Evolutionary conservation across 2,888 invertebrate genomes (phyloP).

Genomic region (Sicus ferrugineus): DNA sequence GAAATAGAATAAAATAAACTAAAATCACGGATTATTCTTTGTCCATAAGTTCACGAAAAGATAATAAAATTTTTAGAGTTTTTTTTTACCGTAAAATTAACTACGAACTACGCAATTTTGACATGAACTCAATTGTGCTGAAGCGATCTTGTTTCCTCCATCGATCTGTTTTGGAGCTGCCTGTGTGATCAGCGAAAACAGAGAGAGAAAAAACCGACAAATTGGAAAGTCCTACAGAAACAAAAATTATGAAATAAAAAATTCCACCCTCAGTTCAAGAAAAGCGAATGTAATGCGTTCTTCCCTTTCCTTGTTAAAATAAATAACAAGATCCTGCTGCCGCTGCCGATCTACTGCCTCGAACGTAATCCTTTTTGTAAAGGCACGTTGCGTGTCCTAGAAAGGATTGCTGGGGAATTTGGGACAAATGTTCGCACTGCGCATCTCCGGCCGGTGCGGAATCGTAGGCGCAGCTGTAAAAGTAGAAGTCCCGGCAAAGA

Average conservation of each 20-base stretch:
- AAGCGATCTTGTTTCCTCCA: constrained; percentile 24
- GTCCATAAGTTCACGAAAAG: neutral
- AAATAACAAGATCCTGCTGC: constrained; percentile 52
- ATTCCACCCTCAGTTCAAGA: constrained; percentile 51
- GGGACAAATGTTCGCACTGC: constrained; percentile 51
- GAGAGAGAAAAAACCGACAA: constrained; percentile 46
- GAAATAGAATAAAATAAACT: neutral
- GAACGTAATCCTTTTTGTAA: constrained; percentile 61
- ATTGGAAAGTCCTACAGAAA: constrained; percentile 31
- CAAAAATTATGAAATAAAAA: constrained; percentile 41
- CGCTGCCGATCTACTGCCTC: constrained; percentile 33
- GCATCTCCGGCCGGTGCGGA: constrained; percentile 54
- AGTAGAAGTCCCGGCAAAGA: neutral
- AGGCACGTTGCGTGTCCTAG: constrained; percentile 49
- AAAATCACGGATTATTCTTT: neutral
- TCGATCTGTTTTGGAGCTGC: constrained; percentile 51
- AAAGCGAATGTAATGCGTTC: constrained; percentile 32
- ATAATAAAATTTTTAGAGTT: no score
- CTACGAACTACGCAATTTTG: constrained; percentile 40
- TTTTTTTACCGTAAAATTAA: neutral
- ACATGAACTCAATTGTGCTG: constrained; percentile 49
- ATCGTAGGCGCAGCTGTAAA: constrained; percentile 50
- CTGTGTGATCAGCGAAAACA: constrained; percentile 52
- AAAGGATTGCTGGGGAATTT: constrained; percentile 52
- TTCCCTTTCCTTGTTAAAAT: constrained; percentile 41